Evolutionary conservation across 2,113 vertebrate species (phyloP), one percentile per base, ranked within the genome.

Genomic region (Heterocephalus glaber): DNA sequence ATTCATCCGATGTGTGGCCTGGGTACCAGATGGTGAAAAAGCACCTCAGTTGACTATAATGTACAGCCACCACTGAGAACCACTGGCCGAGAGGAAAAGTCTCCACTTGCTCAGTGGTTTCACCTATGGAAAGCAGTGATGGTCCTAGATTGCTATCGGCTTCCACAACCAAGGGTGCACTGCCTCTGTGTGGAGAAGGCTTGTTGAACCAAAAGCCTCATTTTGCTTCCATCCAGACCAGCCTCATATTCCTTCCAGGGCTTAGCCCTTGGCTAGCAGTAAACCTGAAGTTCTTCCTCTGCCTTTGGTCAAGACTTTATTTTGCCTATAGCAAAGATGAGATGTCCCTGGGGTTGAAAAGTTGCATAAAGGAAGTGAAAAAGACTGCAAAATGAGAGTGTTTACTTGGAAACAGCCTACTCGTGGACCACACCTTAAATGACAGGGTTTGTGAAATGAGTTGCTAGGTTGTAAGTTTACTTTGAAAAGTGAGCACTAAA

Each of bases 401-500:
- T 49, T 7, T 56, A 86, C 26, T 79, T 87, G 49, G 82, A 74
- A 65, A 90, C 9, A 85, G 14, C 10, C 14, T 33, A 76, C 19
- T 74, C 16, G 3, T 61, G 35, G 38, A 68, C 1, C 92, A 11
- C 54, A 87, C 26, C 35, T 83, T 56, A 76, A 86, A 92, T 66
- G 54, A 33, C 83, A 52, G 65, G 70, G 24, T 76, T 76, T 76
- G n/a, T 61, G 74, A 81, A 89, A 61, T 66, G 7, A 91, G 30
- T 76, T 89, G 44, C 4, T 63, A 81, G 49, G 60, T 91, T 94
- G 56, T 66, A 89, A 89, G 58, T 91, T 86, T 89, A 52, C 49
- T 89, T 95, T 74, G 52, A 68, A 88, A 94, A 86, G 56, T 54
- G 35, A 96, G 17, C 30, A 72, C 44, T 41, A 88, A 56, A 60